A percentile compares a stretch with the other conserved stretches of the same genome.
Evolutionary conservation across 2,888 invertebrate genomes (phyloP).

Genomic region (Chromoteleia sp.): DNA sequence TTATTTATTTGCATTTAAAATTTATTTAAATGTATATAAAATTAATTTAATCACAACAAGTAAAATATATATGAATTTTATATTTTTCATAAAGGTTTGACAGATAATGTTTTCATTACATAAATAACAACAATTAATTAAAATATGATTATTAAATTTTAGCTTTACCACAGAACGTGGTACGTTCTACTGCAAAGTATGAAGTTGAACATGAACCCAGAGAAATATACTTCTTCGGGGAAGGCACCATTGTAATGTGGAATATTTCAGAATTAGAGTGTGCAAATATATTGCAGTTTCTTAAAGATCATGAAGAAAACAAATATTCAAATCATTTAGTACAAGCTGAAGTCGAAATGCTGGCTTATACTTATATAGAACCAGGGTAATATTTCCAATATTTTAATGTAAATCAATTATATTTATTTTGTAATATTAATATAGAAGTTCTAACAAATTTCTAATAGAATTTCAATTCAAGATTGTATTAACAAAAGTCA

Average conservation of each 20-base stretch:
- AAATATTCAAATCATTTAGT: conserved; percentile 90
- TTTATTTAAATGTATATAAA: conserved; percentile 77
- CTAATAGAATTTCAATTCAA: too few species aligned
- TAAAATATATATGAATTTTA: neutral
- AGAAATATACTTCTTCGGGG: conserved; percentile 95
- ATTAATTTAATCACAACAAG: neutral
- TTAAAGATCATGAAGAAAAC: conserved; percentile 89
- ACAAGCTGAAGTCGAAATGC: conserved; percentile 92
- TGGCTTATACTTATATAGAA: conserved; percentile 91
- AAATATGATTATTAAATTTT: conserved; percentile 67
- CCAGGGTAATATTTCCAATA: conserved; percentile 79
- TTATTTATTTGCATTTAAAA: too few species aligned
- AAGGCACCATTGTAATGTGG: conserved; percentile 97
- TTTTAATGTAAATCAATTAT: neutral
- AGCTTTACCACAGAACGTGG: conserved; percentile 88
- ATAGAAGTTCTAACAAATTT: too few species aligned
- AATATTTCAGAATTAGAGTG: conserved; percentile 93
- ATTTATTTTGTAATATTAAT: too few species aligned
- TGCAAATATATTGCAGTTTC: conserved; percentile 90
- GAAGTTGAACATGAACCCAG: conserved; percentile 90
- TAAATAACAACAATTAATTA: neutral
- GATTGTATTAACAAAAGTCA: too few species aligned
- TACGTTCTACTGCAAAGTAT: conserved; percentile 95
- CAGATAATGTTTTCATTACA: too few species aligned
- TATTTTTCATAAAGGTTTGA: neutral